Conservation (phyloP, 2,113 vertebrate species). For the Epinephelus cyanopodus region DNA sequence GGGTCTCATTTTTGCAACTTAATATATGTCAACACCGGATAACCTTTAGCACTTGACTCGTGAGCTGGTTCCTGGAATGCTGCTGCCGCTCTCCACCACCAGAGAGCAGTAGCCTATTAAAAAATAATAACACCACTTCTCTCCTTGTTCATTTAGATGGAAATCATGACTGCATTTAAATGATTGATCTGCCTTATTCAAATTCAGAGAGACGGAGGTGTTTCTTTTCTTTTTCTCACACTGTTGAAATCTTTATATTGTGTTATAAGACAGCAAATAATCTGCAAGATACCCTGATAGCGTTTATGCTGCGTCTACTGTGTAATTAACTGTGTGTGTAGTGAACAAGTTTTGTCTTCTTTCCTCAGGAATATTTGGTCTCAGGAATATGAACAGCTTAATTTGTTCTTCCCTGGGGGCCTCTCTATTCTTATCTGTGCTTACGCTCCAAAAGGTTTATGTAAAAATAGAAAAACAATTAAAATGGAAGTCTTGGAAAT, state of each 20-base stretch:
- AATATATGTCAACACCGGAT: neutral
- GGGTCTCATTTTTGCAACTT: neutral
- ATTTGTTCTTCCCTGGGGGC: conserved; percentile 18
- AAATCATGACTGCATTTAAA: neutral
- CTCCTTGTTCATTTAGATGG: neutral
- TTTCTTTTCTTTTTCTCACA: neutral
- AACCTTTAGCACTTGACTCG: neutral
- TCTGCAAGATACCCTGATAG: neutral
- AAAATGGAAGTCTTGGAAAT: conserved; percentile 2
- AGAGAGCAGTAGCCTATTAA: conserved; percentile 68
- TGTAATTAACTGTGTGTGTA: neutral
- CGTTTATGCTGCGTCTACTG: neutral
- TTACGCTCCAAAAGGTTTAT: conserved; percentile 12
- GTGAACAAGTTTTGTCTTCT: neutral
- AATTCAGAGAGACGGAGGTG: neutral
- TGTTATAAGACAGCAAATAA: neutral
- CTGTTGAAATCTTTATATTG: neutral
- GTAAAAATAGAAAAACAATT: conserved; percentile 43
- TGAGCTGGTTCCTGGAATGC: conserved; percentile 4
- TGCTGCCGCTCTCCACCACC: conserved; percentile 56
- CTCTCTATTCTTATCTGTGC: conserved; percentile 21
- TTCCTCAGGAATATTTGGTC: neutral
- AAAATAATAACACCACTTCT: neutral
- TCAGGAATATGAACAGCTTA: conserved; percentile 24
- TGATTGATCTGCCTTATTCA: neutral